Evolutionary conservation across 2,113 vertebrate genomes (phyloP).

Genomic region (Cairina moschata): DNA sequence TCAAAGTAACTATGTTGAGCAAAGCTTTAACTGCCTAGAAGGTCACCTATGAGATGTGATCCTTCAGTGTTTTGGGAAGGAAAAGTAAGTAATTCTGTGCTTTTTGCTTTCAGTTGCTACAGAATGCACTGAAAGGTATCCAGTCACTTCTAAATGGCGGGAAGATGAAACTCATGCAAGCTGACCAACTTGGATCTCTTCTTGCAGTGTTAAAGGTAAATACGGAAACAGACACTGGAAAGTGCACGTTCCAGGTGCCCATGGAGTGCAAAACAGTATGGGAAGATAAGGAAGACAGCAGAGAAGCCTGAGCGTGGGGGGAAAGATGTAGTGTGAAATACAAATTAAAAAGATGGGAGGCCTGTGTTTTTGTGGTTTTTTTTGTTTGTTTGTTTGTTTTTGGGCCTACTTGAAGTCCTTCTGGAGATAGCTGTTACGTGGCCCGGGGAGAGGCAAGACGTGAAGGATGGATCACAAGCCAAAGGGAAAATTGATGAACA

Average conservation of each 20-base stretch:
- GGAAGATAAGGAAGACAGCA: neutral
- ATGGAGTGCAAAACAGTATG: neutral
- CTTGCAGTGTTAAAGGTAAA: constrained; percentile 91
- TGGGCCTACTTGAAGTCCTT: neutral
- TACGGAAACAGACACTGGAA: neutral
- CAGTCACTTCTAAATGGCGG: constrained; percentile 89
- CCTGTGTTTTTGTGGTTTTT: neutral
- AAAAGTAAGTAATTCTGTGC: neutral
- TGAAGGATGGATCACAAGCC: neutral
- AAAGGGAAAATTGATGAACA: neutral
- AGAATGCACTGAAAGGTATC: constrained; percentile 91
- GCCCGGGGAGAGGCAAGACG: neutral
- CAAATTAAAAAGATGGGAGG: neutral
- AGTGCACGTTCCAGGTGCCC: neutral
- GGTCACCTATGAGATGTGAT: neutral
- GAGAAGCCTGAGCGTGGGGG: accelerated
- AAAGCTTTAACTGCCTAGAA: neutral
- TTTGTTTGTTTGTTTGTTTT: neutral
- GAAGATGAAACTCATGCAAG: constrained; percentile 87
- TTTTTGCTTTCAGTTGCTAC: constrained; percentile 81
- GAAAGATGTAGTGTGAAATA: neutral
- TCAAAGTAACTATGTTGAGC: neutral
- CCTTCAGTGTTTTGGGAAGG: neutral
- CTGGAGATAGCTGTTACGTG: accelerated
- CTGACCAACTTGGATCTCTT: constrained; percentile 88